Conservation (phyloP, 2,113 vertebrate species). For the Mormyrus lacerda region DNA sequence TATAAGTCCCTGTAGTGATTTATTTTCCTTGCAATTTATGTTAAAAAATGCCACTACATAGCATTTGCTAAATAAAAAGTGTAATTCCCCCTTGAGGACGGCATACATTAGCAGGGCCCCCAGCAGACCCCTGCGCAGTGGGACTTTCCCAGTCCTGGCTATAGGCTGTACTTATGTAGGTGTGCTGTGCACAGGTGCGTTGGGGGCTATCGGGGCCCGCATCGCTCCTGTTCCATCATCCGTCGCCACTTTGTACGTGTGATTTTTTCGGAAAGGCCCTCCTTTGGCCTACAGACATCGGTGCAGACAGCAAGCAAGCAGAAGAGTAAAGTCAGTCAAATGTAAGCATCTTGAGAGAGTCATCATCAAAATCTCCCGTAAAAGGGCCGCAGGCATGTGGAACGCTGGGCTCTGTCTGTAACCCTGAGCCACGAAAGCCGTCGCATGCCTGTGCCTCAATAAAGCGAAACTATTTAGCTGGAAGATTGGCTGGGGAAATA, state of each 20-base stretch:
- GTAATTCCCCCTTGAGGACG: background rate
- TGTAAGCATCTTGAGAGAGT: background rate
- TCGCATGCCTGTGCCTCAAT: background rate
- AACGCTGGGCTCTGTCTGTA: background rate
- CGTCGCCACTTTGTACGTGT: background rate
- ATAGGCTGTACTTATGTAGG: background rate
- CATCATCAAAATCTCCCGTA: background rate
- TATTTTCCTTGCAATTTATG: constrained; percentile 66
- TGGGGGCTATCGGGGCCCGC: background rate
- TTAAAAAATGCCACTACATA: constrained; percentile 55
- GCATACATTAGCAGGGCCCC: background rate
- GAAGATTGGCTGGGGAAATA: background rate
- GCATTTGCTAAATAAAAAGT: constrained; percentile 47
- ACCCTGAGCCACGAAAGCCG: background rate
- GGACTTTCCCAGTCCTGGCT: background rate
- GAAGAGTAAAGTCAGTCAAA: background rate
- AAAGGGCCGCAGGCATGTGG: background rate
- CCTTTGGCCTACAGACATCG: background rate
- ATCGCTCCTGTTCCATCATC: background rate
- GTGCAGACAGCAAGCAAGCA: background rate
- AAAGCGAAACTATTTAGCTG: background rate
- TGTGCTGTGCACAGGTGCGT: background rate
- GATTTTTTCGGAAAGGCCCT: background rate
- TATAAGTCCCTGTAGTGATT: constrained; percentile 59
- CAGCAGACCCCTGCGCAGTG: background rate